Evolutionary conservation across 2,888 invertebrate genomes (phyloP).

Genomic region (Acanthopleura granulata): DNA sequence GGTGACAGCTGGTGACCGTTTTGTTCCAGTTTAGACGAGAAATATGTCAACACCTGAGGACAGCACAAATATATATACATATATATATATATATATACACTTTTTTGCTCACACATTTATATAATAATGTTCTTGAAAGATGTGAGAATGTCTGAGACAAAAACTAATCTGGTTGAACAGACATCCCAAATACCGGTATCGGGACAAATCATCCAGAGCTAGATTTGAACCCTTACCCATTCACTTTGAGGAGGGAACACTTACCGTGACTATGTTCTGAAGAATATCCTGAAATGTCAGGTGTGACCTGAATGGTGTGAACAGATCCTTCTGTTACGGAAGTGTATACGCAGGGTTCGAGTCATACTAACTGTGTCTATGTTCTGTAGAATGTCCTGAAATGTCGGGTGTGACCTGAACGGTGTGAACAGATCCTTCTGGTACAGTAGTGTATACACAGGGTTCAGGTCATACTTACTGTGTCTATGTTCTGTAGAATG

Average conservation of each 20-base stretch:
- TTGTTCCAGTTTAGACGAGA: slow-evolving; percentile 76
- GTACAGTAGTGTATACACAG: slow-evolving; percentile 95
- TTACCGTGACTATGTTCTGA: slow-evolving; percentile 93
- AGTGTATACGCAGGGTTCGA: slow-evolving; percentile 95
- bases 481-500: slow-evolving; percentile 94
- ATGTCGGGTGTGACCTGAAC: slow-evolving; percentile 84
- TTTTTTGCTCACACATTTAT: no score
- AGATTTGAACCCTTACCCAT: no score
- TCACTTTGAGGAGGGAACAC: slow-evolving; percentile 37
- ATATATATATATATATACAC: background rate
- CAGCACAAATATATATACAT: background rate
- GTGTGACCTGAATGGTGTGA: slow-evolving; percentile 82
- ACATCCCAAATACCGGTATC: no score
- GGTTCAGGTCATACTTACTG: slow-evolving; percentile 89
- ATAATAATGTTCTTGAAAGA: no score
- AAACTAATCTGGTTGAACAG: no score
- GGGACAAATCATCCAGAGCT: no score
- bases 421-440: slow-evolving; percentile 86
- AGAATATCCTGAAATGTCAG: slow-evolving; percentile 91
- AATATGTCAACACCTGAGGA: slow-evolving; percentile 78
- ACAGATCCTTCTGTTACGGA: slow-evolving; percentile 89
- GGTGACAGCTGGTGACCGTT: slow-evolving; percentile 79
- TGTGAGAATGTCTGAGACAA: no score
- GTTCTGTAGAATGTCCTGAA: slow-evolving; percentile 92
- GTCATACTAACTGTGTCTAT: slow-evolving; percentile 84